A percentile compares a stretch with the other conserved stretches of the same genome.
phyloP scores from a whole-genome alignment of 2,797 vertebrate species.

The Spinibarbus caldwelli region DNA sequence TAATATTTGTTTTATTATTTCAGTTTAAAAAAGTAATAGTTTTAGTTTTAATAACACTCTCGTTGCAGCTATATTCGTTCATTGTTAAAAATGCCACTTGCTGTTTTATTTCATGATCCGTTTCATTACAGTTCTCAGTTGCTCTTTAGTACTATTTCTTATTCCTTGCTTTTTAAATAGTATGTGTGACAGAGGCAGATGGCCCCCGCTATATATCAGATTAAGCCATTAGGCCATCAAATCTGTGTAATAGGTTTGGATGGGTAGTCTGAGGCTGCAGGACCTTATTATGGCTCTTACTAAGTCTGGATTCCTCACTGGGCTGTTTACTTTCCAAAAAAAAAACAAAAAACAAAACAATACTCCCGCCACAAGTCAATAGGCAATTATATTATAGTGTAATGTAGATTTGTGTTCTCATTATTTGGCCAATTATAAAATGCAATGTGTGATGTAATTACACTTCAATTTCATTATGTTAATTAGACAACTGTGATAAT shows the following conservation, averaged over 20 bases:
- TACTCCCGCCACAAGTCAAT: neutral
- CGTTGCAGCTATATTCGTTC: neutral
- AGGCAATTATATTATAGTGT: neutral
- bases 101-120: neutral
- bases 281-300: slow-evolving; percentile 3
- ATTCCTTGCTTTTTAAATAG: slow-evolving; percentile 22
- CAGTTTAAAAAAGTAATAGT: neutral
- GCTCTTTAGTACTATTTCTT: no score
- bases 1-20: neutral
- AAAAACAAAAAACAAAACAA: no score
- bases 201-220: slow-evolving; percentile 45
- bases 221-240: slow-evolving; percentile 56
- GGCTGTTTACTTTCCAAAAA: neutral
- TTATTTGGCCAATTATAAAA: slow-evolving; percentile 3
- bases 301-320: slow-evolving; percentile 12
- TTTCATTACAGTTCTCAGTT: slow-evolving; percentile 14
- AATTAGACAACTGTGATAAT: slow-evolving; percentile 30
- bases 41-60: neutral
- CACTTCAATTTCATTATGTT: neutral
- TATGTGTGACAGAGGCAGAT: slow-evolving; percentile 49
- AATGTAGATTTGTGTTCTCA: neutral
- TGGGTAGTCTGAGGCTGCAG: slow-evolving; percentile 13
- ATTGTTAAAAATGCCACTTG: neutral
- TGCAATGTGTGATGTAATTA: slow-evolving; percentile 24
- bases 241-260: slow-evolving; percentile 54